Conservation (phyloP, 1,140 invertebrate species). For the Nephotettix cincticeps region DNA sequence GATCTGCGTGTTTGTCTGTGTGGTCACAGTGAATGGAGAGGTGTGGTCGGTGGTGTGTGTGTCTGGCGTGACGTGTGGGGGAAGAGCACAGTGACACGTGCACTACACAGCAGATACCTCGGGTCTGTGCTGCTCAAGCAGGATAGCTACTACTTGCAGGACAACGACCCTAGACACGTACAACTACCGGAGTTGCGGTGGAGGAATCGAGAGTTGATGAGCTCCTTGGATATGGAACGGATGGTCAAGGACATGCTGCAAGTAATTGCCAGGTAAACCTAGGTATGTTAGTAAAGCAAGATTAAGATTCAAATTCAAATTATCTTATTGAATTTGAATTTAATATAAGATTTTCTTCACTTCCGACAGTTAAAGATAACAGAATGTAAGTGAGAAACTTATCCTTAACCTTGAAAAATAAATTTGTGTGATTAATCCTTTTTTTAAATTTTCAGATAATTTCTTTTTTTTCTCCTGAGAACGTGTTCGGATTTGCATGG, state of each 20-base stretch:
- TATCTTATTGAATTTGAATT: no score
- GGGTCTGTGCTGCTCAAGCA: constrained; percentile 64
- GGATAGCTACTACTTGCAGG: constrained; percentile 73
- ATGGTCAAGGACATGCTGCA: constrained; percentile 61
- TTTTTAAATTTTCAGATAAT: no score
- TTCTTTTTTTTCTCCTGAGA: no score
- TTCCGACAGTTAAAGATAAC: no score
- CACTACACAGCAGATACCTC: constrained; percentile 44
- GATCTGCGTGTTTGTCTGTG: no score
- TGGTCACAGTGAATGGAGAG: neutral
- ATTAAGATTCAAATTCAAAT: no score
- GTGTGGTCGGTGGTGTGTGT: neutral
- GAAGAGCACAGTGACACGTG: neutral
- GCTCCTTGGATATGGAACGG: constrained; percentile 69
- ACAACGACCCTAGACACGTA: constrained; percentile 65
- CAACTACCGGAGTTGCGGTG: constrained; percentile 65
- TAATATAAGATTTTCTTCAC: no score
- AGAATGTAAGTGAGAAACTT: no score
- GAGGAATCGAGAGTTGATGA: constrained; percentile 75
- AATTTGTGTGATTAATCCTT: no score
- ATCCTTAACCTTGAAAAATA: no score
- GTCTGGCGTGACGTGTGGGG: neutral
- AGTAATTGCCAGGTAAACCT: constrained; percentile 34
- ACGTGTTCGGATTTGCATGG: no score
- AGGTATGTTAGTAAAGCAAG: neutral